Conservation (phyloP, 1,140 invertebrate species). For the Meteorus sp. region DNA sequence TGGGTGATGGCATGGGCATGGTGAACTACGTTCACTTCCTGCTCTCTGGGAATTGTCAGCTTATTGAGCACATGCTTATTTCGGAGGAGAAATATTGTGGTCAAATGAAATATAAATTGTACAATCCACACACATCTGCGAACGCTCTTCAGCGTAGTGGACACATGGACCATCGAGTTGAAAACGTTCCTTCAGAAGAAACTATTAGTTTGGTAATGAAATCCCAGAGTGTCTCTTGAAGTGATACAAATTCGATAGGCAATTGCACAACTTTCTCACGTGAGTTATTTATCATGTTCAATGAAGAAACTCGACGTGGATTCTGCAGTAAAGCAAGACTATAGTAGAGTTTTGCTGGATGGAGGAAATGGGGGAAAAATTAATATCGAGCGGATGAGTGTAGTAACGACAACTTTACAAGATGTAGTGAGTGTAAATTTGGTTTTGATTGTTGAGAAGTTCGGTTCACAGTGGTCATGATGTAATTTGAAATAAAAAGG, state of each 20-base stretch:
- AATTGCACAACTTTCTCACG: too few species aligned
- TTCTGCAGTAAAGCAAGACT: conserved; percentile 8
- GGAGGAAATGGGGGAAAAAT: conserved; percentile 18
- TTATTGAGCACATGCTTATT: conserved; percentile 65
- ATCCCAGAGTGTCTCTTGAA: too few species aligned
- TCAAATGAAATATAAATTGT: conserved; percentile 56
- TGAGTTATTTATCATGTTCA: too few species aligned
- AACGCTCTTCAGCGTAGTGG: too few species aligned
- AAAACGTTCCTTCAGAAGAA: not conserved
- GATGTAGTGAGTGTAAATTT: conserved; percentile 41
- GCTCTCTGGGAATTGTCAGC: conserved; percentile 63
- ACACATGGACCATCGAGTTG: not conserved
- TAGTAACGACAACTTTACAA: conserved; percentile 42
- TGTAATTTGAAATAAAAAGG: not conserved
- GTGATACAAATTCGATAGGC: too few species aligned
- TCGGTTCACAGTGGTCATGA: not conserved
- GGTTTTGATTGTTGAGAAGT: not conserved
- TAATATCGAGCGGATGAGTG: conserved; percentile 39
- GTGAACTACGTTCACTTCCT: conserved; percentile 68
- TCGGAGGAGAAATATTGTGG: conserved; percentile 42
- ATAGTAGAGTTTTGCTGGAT: conserved; percentile 16
- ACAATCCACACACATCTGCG: conserved; percentile 40
- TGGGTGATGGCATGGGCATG: conserved; percentile 66
- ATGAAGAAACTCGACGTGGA: too few species aligned
- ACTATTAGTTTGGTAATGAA: too few species aligned